phyloP scores from a whole-genome alignment of 2,888 invertebrate species.

The Brenthis daphne region DNA sequence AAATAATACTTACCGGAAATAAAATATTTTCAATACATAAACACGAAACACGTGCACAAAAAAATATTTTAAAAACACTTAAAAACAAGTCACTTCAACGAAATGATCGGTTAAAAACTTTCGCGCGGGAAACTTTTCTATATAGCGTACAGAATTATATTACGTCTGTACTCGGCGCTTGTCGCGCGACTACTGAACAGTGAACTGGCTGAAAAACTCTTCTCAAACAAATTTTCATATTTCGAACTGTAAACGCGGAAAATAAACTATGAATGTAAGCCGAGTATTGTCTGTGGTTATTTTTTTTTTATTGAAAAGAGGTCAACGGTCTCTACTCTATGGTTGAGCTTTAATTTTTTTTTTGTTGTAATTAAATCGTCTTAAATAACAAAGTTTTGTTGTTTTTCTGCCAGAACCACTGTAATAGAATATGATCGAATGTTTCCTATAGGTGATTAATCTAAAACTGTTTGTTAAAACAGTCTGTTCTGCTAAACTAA shows the following conservation, averaged over 20 bases:
- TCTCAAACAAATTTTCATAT: constrained; percentile 56
- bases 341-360: constrained; percentile 5
- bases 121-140: constrained; percentile 62
- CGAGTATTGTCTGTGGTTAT: constrained; percentile 48
- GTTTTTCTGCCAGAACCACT: constrained; percentile 1
- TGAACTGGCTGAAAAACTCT: constrained; percentile 51
- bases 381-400: constrained; percentile 27
- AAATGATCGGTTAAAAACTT: constrained; percentile 49
- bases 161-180: constrained; percentile 54
- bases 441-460: constrained; percentile 8
- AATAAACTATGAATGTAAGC: constrained; percentile 53
- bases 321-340: constrained; percentile 18
- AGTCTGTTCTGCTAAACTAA: background rate
- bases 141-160: constrained; percentile 37
- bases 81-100: constrained; percentile 39
- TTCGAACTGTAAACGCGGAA: constrained; percentile 60
- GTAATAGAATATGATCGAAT: constrained; percentile 24
- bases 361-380: constrained; percentile 13
- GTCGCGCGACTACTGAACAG: constrained; percentile 59
- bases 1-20: constrained; percentile 28
- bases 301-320: constrained; percentile 20
- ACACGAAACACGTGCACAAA: constrained; percentile 22
- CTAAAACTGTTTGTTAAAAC: constrained; percentile 1
- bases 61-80: constrained; percentile 16
- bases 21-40: constrained; percentile 7